These are phyloP conservation scores for Camarhynchus parvulus DNA, from an alignment of 2,113 vertebrate species.

Conservation along the genomic window DNA sequence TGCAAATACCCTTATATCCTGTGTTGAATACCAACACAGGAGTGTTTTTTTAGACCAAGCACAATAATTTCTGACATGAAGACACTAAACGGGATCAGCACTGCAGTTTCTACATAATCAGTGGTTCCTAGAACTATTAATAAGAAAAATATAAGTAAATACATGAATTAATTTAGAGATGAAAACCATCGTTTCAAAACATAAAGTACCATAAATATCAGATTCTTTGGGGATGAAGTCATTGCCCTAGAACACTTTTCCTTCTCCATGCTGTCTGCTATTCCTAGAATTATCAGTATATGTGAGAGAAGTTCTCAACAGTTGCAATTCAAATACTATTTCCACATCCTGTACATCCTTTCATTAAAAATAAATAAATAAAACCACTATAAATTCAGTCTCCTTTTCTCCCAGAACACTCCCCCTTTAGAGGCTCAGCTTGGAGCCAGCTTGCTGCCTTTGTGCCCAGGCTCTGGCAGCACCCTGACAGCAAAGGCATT, in stretches of 20 bases:
- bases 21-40: neutral
- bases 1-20: neutral
- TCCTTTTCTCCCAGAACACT: neutral
- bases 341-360: neutral
- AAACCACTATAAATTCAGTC: neutral
- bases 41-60: neutral
- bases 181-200: neutral
- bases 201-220: neutral
- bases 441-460: neutral
- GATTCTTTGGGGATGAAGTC: neutral
- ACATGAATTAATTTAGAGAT: neutral
- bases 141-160: neutral
- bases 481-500: neutral
- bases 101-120: constrained; percentile 21
- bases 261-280: neutral
- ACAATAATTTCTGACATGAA: neutral
- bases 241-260: neutral
- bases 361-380: neutral
- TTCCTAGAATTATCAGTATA: neutral
- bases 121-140: neutral
- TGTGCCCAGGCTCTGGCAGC: neutral
- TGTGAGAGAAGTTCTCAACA: neutral
- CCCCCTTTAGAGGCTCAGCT: neutral
- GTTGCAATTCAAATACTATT: neutral
- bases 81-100: neutral